Evolutionary conservation across 2,113 vertebrate species (phyloP), one percentile per base, ranked within the genome.

Genomic region (Daboia siamensis): DNA sequence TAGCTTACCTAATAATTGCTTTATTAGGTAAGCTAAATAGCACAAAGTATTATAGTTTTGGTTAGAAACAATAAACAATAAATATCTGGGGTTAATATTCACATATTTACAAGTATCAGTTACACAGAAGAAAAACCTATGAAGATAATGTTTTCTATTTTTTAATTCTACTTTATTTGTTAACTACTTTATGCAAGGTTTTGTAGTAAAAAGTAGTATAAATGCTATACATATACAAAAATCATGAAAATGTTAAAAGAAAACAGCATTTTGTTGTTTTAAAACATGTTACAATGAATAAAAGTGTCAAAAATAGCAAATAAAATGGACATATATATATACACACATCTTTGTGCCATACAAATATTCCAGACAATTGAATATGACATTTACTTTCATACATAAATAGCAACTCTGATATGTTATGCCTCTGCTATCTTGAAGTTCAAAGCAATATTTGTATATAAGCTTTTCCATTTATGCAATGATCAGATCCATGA

Each of bases 51-150:
- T n/a, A n/a, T n/a, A n/a, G n/a, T n/a, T n/a, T n/a, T n/a, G n/a
- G n/a, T n/a, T n/a, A n/a, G n/a, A n/a, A n/a, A n/a, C n/a, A 92
- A 24, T 46, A 52, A 87, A 88, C 54, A 92, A 92, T 56, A 92
- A 26, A 80, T 20, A 56, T 88, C 24, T 56, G 17, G 46, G 21
- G 26, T 33, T 59, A 92, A 69, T 54, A 92, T 46, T 7, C 74
- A 74, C 10, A 80, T 88, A 8, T 80, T 90, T 56, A 56, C 88
- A 80, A 69, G 33, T 55, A 92, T 24, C 55, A 56, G 64, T 92
- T 88, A 61, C n/a, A 80, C 2, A 56, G 52, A 80, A 80, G 84
- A 52, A n/a, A 44, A 51, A 26, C 51, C 55, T 48, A 11, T 44
- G 33, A 91, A 26, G 24, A 88, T 92, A 88, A 10, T 46, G n/a